Base-by-base conservation (phyloP, 2,888 invertebrate genomes). In the Archips crataeganus region DNA sequence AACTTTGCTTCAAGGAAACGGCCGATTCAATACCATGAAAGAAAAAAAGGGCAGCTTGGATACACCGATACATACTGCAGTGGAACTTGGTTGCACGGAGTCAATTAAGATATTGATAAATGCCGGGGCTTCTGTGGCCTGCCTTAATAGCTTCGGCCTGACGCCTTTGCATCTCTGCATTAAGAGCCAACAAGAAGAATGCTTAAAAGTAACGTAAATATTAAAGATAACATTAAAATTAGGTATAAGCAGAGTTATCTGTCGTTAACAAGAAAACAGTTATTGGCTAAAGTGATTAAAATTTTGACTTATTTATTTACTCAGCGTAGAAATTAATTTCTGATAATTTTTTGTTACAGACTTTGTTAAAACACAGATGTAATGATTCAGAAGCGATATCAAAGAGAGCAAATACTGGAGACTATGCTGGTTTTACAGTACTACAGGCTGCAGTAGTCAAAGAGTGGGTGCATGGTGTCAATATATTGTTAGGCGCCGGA, bases 51-150 rank as follows among this genome's bases (percentile, higher is more conserved):
- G 23, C 23, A 9, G 23, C 23, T 54, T 54, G 8, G 54, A 54
- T 23, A 54, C 54, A 2, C 54, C 54, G 54, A 6, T 54, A 54
- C 54, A 54, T 54, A 54, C 54, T 23, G 54, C 54, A 23, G 54
- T 54, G 54, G 54, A 54, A 9, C 54, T 54, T 54, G 54, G 54
- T 23, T 54, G 54, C 23, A 1, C 5, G 8, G 23, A 54, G 2
- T 54, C 54, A 23, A 54, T 54, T 15, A 54, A 23, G 54, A 23
- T 54, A 23, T 23, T 54, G 8, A 2, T 54, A 5, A 23, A 23
- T 54, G 54, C 23, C 8, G 54, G 54, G 9, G 54, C 54, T 23
- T 54, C 23, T 23, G 15, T 54, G 23, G 23, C 23, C 8, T 54
- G 54, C 54, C 54, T 54, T 23, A 54, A 54, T n/a, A 54, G 54